Evolutionary conservation across 2,888 invertebrate species (phyloP), one percentile per base, ranked within the genome.

Genomic region (Marasmarcha lunaedactyla): DNA sequence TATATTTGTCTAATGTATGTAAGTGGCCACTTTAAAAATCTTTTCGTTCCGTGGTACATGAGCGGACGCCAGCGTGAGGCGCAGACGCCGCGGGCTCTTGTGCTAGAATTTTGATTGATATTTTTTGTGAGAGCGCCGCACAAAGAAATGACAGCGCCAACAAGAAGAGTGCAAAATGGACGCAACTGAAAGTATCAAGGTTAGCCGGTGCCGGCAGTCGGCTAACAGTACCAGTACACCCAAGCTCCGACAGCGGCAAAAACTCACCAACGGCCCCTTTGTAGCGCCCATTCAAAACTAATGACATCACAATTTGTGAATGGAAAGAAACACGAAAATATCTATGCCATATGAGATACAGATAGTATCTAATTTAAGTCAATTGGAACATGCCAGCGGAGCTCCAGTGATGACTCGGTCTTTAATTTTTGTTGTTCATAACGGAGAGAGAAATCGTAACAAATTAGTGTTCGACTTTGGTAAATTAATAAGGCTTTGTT

Each of bases 61-160:
- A 30, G 53, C 65, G 69, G 66, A 55, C 20, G 20, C 20, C 3
- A 20, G 65, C 68, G 68, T 69, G 68, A 69, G 69, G 64, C 61
- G 58, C 63, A 51, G 64, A 52, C 58, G 81, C 78, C 76, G 62
- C 74, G 58, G 79, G 78, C 77, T 65, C 71, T 74, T 81, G 81
- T 73, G 71, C 83, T 73, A 83, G 79, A 83, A 79, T 79, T 81
- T 81, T 78, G 83, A 83, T 83, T 83, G 79, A 81, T 83, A 81
- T 83, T 83, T 83, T 83, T 83, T 83, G 77, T 81, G 62, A 63
- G 73, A 73, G 72, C 72, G 74, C 73, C 76, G 69, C 76, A 81
- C 79, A 81, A 81, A 78, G 72, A 79, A 76, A 76, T 73, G 78
- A 77, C 72, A 72, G 71, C 63, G 67, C 65, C 78, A 78, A 79